Conservation (phyloP, 2,113 vertebrate species). For the Psittacula cyanocephala region DNA sequence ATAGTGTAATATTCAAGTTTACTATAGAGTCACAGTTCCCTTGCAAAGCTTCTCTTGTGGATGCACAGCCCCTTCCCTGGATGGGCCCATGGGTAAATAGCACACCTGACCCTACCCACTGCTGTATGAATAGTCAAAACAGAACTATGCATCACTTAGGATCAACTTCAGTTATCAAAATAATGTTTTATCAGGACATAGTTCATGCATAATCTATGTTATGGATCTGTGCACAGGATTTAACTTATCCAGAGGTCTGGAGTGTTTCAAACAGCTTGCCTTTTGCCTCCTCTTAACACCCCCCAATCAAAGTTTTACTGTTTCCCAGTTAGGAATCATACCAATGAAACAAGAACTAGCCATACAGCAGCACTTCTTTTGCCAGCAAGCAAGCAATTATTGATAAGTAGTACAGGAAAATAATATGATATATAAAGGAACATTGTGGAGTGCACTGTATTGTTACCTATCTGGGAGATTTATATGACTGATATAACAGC, state of each 20-base stretch:
- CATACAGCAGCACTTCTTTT: not conserved
- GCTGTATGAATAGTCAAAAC: not conserved
- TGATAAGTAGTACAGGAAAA: conserved; percentile 14
- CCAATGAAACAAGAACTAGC: not conserved
- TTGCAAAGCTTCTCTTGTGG: not conserved
- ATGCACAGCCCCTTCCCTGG: not conserved
- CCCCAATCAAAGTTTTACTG: not conserved
- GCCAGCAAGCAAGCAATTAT: not conserved
- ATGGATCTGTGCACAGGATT: not conserved
- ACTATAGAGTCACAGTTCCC: not conserved
- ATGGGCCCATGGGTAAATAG: not conserved
- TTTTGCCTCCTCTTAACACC: not conserved
- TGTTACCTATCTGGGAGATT: conserved; percentile 40
- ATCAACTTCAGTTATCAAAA: not conserved
- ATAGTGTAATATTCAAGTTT: not conserved
- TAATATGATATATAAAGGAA: not conserved
- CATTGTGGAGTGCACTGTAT: not conserved
- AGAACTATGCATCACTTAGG: not conserved
- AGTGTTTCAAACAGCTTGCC: not conserved
- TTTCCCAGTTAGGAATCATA: not conserved
- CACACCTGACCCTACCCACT: not conserved
- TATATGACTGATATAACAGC: conserved; percentile 26
- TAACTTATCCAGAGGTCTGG: not conserved
- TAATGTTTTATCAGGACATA: not conserved
- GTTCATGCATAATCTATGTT: not conserved